phyloP scores from a whole-genome alignment of 2,113 vertebrate species.

The Indicator indicator region DNA sequence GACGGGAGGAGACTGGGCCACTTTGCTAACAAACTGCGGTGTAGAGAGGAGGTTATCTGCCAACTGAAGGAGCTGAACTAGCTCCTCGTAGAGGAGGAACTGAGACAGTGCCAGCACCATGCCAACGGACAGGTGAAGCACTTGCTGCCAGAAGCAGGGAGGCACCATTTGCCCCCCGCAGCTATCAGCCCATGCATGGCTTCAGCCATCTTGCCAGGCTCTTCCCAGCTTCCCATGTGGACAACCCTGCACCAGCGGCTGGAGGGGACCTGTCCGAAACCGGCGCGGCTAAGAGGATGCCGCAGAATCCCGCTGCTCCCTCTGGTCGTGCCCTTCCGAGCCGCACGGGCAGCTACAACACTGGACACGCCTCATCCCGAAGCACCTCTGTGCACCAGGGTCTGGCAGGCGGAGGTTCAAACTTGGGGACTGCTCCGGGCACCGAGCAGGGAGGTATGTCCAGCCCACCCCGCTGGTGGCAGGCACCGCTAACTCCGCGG shows the following conservation, averaged over 20 bases:
- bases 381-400: accelerated
- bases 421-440: neutral
- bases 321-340: neutral
- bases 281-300: neutral
- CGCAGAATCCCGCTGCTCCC: neutral
- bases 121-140: neutral
- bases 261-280: accelerated
- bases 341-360: too few relatives aligned
- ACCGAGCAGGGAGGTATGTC: too few relatives aligned
- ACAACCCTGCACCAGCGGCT: accelerated
- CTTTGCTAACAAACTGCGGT: accelerated
- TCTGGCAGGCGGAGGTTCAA: neutral
- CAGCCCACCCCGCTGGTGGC: neutral
- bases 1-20: neutral
- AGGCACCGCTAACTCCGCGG: neutral
- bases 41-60: accelerated
- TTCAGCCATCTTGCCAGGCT: neutral
- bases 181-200: accelerated
- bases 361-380: accelerated
- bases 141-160: neutral
- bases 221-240: neutral
- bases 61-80: accelerated
- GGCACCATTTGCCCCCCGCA: neutral
- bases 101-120: accelerated
- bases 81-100: accelerated